Conservation (phyloP, 2,797 vertebrate species). For the Sitta carolinensis region DNA sequence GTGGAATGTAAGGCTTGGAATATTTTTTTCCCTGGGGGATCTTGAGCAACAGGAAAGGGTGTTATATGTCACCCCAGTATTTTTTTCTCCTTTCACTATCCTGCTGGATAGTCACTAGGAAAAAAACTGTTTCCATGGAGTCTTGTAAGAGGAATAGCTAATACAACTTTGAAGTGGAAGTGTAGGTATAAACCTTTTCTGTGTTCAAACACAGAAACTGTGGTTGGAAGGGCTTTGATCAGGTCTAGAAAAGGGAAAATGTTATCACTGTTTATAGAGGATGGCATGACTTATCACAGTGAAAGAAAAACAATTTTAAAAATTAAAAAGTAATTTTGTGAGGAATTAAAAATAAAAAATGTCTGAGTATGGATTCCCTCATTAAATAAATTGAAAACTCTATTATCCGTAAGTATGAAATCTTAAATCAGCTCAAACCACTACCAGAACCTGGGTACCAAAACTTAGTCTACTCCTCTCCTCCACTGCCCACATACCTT, state of each 20-base stretch:
- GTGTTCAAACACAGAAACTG: not conserved
- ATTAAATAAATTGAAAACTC: not conserved
- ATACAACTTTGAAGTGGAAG: not conserved
- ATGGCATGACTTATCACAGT: not conserved
- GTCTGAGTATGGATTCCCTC: not conserved
- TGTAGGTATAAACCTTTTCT: not conserved
- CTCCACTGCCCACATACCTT: not conserved
- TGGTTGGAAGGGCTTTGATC: not conserved
- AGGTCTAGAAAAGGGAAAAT: not conserved
- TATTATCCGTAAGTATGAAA: not conserved
- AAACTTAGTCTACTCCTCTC: not conserved
- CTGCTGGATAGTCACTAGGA: not conserved
- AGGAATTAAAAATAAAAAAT: not conserved
- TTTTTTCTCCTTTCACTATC: not conserved
- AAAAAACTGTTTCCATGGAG: not conserved
- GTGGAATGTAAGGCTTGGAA: not conserved
- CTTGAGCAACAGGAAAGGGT: not conserved
- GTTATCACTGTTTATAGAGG: not conserved
- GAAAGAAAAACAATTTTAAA: not conserved
- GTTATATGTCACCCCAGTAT: not conserved
- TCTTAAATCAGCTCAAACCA: not conserved
- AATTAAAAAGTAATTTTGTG: rapidly evolving
- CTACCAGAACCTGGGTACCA: not conserved
- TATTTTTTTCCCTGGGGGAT: not conserved
- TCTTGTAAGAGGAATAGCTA: not conserved